Conservation (phyloP, 2,888 invertebrate species). For the Nycteola revayana region DNA sequence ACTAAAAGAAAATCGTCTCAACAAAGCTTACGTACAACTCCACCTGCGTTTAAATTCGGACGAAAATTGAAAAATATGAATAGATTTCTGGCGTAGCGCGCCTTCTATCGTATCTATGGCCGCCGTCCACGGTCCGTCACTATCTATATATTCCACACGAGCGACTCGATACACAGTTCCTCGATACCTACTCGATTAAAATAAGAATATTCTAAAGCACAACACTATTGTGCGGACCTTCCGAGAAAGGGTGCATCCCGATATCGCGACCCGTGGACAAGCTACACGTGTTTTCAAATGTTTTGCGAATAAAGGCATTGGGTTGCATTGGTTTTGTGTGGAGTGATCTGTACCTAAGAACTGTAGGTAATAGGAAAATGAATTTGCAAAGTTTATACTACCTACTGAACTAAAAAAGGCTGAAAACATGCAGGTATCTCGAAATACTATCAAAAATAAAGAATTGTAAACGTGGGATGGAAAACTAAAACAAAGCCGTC, state of each 20-base stretch:
- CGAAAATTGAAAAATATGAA: slow-evolving; percentile 67
- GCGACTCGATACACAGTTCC: slow-evolving; percentile 57
- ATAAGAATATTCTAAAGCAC: slow-evolving; percentile 70
- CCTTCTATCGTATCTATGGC: slow-evolving; percentile 48
- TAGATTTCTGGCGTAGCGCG: slow-evolving; percentile 53
- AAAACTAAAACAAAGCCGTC: slow-evolving; percentile 49
- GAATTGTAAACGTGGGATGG: slow-evolving; percentile 14
- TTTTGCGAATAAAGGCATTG: too few relatives aligned
- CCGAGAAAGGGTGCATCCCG: slow-evolving; percentile 49
- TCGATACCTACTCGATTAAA: slow-evolving; percentile 74
- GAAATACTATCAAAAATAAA: slow-evolving; percentile 12
- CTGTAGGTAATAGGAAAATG: too few relatives aligned
- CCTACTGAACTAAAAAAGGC: too few relatives aligned
- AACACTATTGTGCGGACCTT: slow-evolving; percentile 63
- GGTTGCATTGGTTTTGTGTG: too few relatives aligned
- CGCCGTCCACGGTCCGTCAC: slow-evolving; percentile 69
- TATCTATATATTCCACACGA: slow-evolving; percentile 77
- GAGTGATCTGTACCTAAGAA: too few relatives aligned
- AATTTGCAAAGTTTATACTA: too few relatives aligned
- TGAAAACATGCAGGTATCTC: too few relatives aligned
- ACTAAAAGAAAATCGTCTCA: too few relatives aligned
- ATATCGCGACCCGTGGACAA: slow-evolving; percentile 39
- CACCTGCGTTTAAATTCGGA: slow-evolving; percentile 38
- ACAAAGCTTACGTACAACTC: too few relatives aligned
- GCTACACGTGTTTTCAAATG: slow-evolving; percentile 26